Evolutionary conservation across 1,140 invertebrate genomes (phyloP).

Genomic region (Fopius arisanus): DNA sequence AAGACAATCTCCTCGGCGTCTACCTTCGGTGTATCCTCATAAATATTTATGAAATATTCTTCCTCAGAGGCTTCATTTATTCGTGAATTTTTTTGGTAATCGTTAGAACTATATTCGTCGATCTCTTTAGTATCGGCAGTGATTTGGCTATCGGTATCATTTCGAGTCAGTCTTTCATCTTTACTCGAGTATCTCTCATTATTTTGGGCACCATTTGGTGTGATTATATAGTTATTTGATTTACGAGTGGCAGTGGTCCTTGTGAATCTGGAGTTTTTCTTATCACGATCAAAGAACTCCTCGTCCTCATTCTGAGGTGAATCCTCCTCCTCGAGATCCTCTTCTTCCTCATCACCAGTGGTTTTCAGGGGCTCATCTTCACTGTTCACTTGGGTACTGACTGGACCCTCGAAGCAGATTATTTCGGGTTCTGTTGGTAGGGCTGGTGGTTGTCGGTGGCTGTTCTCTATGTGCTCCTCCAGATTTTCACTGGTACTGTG

Average conservation of each 20-base stretch:
- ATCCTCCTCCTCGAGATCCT: slow-evolving; percentile 51
- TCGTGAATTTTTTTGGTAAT: slow-evolving; percentile 22
- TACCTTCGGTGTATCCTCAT: slow-evolving; percentile 11
- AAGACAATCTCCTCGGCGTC: slow-evolving; percentile 25
- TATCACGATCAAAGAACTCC: slow-evolving; percentile 35
- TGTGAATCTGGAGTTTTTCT: slow-evolving; percentile 12
- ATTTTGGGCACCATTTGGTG: slow-evolving; percentile 23
- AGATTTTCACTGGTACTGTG: slow-evolving; percentile 55
- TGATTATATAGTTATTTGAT: slow-evolving; percentile 25
- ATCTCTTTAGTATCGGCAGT: slow-evolving; percentile 29
- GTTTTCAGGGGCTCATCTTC: background rate
- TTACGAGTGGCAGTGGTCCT: background rate
- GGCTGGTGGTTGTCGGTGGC: slow-evolving; percentile 53
- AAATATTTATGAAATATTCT: slow-evolving; percentile 4
- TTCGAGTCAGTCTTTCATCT: slow-evolving; percentile 33
- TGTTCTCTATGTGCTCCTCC: slow-evolving; percentile 59
- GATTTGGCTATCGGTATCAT: slow-evolving; percentile 34
- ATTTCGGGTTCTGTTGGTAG: slow-evolving; percentile 60
- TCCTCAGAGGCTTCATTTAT: slow-evolving; percentile 4
- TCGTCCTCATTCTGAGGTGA: slow-evolving; percentile 46
- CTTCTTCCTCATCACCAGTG: slow-evolving; percentile 28
- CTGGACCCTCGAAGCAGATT: slow-evolving; percentile 58
- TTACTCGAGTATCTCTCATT: slow-evolving; percentile 27
- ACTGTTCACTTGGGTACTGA: background rate
- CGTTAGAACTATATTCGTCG: slow-evolving; percentile 39